These are phyloP conservation scores for Lonchura striata DNA, from an alignment of 2,113 vertebrate genomes.

Conservation along the genomic window DNA sequence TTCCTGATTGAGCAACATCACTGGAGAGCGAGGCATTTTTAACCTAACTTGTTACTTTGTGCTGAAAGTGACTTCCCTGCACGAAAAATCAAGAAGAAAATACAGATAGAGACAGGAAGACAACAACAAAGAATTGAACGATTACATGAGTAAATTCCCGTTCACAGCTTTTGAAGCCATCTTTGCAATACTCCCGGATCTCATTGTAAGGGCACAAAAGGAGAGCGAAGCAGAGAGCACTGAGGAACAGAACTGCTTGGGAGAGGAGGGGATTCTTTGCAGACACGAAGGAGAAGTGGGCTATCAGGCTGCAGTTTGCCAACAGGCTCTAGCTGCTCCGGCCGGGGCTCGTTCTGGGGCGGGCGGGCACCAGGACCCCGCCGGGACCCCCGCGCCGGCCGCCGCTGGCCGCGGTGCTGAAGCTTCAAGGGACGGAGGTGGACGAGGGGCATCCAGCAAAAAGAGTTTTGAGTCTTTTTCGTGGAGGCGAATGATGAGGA, in stretches of 20 bases:
- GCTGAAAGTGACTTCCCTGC: neutral
- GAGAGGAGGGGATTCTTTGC: neutral
- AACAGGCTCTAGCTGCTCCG: neutral
- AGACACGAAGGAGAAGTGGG: neutral
- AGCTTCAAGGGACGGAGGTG: neutral
- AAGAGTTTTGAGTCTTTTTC: neutral
- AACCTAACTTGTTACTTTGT: neutral
- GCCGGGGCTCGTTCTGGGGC: neutral
- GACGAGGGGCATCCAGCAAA: neutral
- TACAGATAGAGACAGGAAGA: neutral
- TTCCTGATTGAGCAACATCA: neutral
- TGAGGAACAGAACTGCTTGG: neutral
- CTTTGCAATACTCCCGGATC: neutral
- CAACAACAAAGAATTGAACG: neutral
- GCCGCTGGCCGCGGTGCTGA: neutral
- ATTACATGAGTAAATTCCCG: neutral
- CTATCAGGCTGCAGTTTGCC: neutral
- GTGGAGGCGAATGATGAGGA: no score
- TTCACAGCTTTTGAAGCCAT: neutral
- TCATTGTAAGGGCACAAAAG: neutral
- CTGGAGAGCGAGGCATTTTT: neutral
- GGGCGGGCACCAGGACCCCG: no score
- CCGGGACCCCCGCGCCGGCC: neutral
- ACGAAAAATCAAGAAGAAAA: neutral
- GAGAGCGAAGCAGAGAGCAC: neutral